Base-by-base conservation (phyloP, 1,140 invertebrate genomes). In the Drosophila mayri region DNA sequence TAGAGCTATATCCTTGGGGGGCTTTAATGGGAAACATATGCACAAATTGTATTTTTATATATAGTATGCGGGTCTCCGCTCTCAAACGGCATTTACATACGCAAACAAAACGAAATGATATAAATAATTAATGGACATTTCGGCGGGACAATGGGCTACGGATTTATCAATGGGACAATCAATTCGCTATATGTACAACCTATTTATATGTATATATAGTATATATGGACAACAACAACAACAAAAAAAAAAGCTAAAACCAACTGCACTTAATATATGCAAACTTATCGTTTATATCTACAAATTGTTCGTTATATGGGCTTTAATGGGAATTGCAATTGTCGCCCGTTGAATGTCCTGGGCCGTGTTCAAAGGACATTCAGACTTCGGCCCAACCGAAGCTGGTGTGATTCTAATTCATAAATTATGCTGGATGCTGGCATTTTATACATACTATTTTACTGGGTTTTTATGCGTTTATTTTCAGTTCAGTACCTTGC, bases 401-500 rank as follows among this genome's bases (percentile, higher is more conserved):
- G 41, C 11, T 30, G 9, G 1, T 18, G 4, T 20, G 22, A 25
- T 43, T 4, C 6, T 37, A 16, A 41, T 65, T 44, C 18, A 61
- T 64, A 64, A 41, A 49, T 41, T 54, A 37, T 47, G 22, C 59
- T 50, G 38, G 55, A 54, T 54, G 52, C 52, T 55, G 52, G 57
- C 30, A 60, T 54, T 54, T 65, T 37, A 57, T 30, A 50, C 44
- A 44, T 35, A 50, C 65, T 59, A 35, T 60, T 30, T 79, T 49
- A 71, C 66, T 52, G 52, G 20, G 4, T 47, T 37, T 72, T 55
- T 64, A 46, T 38, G 20, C 10, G 14, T 37, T 37, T 22, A 18
- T 22, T 38, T 25, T 2, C 28, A 30, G 52, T 84, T 65, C 73
- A 80, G 76, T 92, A 92, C 91, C 91, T 92, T 92, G 79, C 91